phyloP scores from a whole-genome alignment of 2,113 vertebrate species.

The Myiopsitta monachus region DNA sequence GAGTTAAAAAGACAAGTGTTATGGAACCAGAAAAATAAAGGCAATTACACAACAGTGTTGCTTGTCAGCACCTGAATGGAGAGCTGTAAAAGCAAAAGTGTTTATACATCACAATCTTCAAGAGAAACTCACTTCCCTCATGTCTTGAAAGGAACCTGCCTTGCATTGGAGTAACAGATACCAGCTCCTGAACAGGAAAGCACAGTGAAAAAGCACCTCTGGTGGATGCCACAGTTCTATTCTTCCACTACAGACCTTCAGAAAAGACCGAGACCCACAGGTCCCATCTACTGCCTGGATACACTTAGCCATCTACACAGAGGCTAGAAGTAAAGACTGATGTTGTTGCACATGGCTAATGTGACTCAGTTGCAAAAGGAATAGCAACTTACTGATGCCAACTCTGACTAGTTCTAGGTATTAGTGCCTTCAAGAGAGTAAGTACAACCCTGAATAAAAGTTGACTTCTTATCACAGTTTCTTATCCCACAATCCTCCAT shows the following conservation, averaged over 20 bases:
- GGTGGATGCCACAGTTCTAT: not conserved
- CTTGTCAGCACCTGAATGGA: not conserved
- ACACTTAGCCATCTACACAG: not conserved
- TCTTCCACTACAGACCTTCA: not conserved
- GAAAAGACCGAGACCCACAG: not conserved
- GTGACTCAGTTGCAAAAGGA: not conserved
- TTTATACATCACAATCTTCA: not conserved
- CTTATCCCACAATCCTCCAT: not conserved
- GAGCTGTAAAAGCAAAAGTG: not conserved
- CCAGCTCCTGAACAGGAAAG: not conserved
- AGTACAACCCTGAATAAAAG: not conserved
- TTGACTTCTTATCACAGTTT: not conserved
- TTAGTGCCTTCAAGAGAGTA: not conserved
- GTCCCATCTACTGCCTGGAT: not conserved
- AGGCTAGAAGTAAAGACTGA: not conserved
- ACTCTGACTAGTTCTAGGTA: not conserved
- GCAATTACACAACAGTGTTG: not conserved
- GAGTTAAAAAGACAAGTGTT: not conserved
- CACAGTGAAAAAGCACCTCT: not conserved
- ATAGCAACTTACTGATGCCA: not conserved
- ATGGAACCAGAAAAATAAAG: not conserved
- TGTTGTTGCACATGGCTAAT: rapidly evolving
- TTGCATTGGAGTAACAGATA: not conserved
- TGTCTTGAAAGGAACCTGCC: not conserved
- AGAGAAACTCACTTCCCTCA: not conserved